Evolutionary conservation across 2,797 vertebrate genomes (phyloP), one percentile per base, ranked within the genome.

Genomic region (Austrolebias charrua): DNA sequence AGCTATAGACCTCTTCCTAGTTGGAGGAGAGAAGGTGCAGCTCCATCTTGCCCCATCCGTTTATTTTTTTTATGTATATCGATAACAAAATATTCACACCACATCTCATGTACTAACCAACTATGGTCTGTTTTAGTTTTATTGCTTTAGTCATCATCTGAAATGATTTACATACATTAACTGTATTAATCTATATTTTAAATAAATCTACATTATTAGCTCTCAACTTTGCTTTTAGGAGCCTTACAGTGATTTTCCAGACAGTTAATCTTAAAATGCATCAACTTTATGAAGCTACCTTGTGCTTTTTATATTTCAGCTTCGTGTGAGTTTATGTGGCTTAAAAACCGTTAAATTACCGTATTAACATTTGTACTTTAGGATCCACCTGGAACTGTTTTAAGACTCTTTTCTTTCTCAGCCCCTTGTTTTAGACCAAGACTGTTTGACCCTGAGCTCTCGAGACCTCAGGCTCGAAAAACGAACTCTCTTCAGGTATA

Each of bases 381-480:
- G 15, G 10, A 18, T 38, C 10, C 35, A 50, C 0, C 14, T 9
- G 1, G 3, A 13, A 1, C 13, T 38, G 6, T 18, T 42, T 28
- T 19, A n/a, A 53, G 43, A 20, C 14, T 56, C 14, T 14, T 71
- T 12, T 67, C 42, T 66, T n/a, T 55, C 20, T 62, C 15, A 99
- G 97, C 97, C 97, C 60, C 94, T 99, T 78, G 96, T 98, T 60
- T 85, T 98, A 85, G 95, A 98, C 71, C 98, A 98, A 82, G 98
- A 98, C 91, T 98, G 96, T 76, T 94, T 96, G 83, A 96, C 98
- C 55, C 72, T 99, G 80, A 96, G 95, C 61, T 95, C 96, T 42
- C 91, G 96, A 69, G 95, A 97, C 78, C 93, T 99, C 51, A 92
- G 97, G 64, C 92, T 99, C 79, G 98, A 99, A 80, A 98, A 94